These are phyloP conservation scores for Hafferia zeledoni DNA, from an alignment of 2,797 vertebrate species.

Conservation along the genomic window DNA sequence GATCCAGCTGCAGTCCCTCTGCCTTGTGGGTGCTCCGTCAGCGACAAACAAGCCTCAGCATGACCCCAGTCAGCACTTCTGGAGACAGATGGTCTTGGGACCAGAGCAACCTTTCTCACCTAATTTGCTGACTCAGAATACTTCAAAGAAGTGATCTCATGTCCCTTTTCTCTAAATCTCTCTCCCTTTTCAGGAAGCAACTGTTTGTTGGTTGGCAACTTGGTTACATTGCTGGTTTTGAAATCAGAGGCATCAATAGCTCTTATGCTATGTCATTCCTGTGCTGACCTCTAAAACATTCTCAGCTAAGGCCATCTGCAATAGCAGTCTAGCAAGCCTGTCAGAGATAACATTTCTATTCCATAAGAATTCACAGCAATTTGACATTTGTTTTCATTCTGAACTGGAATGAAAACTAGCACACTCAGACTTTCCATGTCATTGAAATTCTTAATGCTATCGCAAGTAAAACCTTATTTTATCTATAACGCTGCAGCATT, in stretches of 20 bases:
- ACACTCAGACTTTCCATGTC: not conserved
- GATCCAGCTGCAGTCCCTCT: not conserved
- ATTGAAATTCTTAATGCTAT: not conserved
- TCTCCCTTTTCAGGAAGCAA: conserved; percentile 29
- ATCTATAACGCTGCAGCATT: not conserved
- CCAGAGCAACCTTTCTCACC: not conserved
- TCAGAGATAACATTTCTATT: not conserved
- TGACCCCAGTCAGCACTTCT: not conserved
- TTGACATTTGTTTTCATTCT: not conserved
- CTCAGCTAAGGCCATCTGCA: not conserved
- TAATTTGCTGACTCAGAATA: conserved; percentile 17
- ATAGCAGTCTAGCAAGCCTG: not conserved
- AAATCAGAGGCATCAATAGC: not conserved
- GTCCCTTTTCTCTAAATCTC: not conserved
- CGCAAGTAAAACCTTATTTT: not conserved
- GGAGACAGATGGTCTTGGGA: not conserved
- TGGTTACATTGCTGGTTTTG: not conserved
- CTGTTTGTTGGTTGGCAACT: not conserved
- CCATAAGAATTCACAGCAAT: not conserved
- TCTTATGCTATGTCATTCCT: not conserved
- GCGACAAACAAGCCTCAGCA: not conserved
- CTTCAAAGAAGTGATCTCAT: not conserved
- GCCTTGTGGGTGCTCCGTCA: fast-evolving
- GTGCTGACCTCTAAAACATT: conserved; percentile 30
- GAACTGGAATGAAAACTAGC: not conserved